Evolutionary conservation across 2,797 vertebrate species (phyloP).

Genomic region (Etheostoma nigrum): DNA sequence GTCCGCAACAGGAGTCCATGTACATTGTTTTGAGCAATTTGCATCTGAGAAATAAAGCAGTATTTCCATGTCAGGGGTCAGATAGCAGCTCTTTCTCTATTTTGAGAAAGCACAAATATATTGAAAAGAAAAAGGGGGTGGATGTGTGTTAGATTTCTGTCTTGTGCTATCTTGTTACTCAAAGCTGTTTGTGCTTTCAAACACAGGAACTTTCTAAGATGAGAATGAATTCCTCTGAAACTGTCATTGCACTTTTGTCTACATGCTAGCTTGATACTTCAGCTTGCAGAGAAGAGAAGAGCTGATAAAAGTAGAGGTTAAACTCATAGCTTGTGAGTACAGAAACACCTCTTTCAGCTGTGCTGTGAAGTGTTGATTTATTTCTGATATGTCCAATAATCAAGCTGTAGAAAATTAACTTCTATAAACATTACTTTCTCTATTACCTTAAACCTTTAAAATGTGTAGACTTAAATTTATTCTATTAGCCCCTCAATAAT

Average conservation of each 20-base stretch:
- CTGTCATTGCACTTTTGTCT: neutral
- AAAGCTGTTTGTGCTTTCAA: conserved; percentile 8
- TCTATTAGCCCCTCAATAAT: neutral
- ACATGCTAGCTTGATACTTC: conserved; percentile 14
- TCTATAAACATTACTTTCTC: neutral
- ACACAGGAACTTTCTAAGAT: conserved; percentile 18
- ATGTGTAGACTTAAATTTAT: neutral
- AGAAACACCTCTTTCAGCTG: neutral
- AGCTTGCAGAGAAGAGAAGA: conserved; percentile 6
- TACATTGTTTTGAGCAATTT: conserved; percentile 3
- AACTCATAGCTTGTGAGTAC: neutral
- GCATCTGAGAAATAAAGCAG: conserved; percentile 13
- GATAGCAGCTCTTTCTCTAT: conserved; percentile 7
- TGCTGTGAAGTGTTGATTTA: neutral
- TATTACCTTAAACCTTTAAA: neutral
- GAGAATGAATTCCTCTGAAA: conserved; percentile 5
- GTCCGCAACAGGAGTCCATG: neutral
- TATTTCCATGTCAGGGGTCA: conserved; percentile 26
- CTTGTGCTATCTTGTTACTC: conserved; percentile 15
- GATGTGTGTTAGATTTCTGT: conserved; percentile 19
- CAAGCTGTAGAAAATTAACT: neutral
- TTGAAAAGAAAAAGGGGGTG: neutral
- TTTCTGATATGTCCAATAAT: neutral
- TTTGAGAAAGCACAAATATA: conserved; percentile 11
- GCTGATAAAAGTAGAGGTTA: conserved; percentile 12